Base-by-base conservation (phyloP, 2,113 vertebrate species). In the Eretmochelys imbricata region DNA sequence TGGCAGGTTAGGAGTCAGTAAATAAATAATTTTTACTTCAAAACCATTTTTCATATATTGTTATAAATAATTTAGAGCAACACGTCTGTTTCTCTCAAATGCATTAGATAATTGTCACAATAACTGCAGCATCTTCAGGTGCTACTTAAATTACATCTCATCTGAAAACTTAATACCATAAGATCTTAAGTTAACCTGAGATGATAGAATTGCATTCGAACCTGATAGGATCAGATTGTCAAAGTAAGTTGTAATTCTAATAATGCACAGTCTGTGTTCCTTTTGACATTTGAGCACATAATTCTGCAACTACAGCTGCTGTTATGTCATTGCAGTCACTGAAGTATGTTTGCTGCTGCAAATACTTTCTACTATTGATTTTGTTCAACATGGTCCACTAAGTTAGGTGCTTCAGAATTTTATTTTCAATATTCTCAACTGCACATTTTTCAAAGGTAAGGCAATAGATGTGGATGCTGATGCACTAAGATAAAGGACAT, bases 161-260 rank as follows among this genome's bases (percentile, higher is more conserved):
- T 84, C 85, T 19, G 17, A 83, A 80, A 53, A 82, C 81, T 2
- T 46, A 82, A 62, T 90, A 6, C 3, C 46, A 0, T 51, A 38
- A 76, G 4, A 57, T 6, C 19, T 87, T 10, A 88, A 94, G 50
- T 84, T 89, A 87, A 53, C 1, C 3, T 75, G 84, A 82, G 20
- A 82, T 6, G 54, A 85, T 5, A 80, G 93, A 88, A 94, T 6
- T 72, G 6, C 4, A 48, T 91, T 92, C 16, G 78, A 86, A 89
- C 16, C 59, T 86, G 80, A 97, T 98, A 90, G 35, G 48, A 93
- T 95, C 79, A 79, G 14, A 50, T 85, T 16, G 16, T 88, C 29
- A 93, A 27, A 16, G 22, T 82, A 89, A 82, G 65, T 53, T 54
- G 31, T 54, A 42, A 85, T 87, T 92, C 48, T 85, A 79, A 29